Conservation (phyloP, 2,113 vertebrate species). For the Edolisoma coerulescens region DNA sequence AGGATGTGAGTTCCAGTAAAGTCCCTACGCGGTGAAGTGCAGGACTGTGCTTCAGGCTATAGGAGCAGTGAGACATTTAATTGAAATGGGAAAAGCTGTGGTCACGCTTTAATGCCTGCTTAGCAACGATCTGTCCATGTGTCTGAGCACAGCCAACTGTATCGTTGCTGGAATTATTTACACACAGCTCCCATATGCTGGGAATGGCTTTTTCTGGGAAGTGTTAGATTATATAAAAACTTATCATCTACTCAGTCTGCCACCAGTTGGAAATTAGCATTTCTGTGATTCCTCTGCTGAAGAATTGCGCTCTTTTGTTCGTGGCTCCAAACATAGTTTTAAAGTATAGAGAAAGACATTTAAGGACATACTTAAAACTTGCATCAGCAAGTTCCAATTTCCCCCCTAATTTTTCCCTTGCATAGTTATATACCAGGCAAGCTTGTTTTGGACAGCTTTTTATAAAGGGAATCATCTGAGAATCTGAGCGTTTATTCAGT, state of each 20-base stretch:
- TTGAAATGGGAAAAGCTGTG: not conserved
- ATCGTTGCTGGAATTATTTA: not conserved
- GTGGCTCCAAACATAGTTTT: not conserved
- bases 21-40: not conserved
- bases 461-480: not conserved
- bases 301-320: not conserved
- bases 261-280: not conserved
- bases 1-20: not conserved
- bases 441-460: slow-evolving; percentile 9
- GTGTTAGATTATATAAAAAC: not conserved
- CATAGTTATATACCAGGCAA: not conserved
- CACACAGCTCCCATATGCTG: not conserved
- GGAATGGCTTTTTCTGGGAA: not conserved
- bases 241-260: not conserved
- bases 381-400: not conserved
- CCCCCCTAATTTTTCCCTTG: not conserved
- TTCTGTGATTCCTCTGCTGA: not conserved
- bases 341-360: not conserved
- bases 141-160: not conserved
- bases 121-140: not conserved
- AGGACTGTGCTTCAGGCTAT: not conserved
- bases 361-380: not conserved
- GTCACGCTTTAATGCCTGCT: not conserved
- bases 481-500: not conserved
- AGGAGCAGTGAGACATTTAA: not conserved